phyloP scores from a whole-genome alignment of 1,140 invertebrate genomes.

The Hydropsyche tenuis region DNA sequence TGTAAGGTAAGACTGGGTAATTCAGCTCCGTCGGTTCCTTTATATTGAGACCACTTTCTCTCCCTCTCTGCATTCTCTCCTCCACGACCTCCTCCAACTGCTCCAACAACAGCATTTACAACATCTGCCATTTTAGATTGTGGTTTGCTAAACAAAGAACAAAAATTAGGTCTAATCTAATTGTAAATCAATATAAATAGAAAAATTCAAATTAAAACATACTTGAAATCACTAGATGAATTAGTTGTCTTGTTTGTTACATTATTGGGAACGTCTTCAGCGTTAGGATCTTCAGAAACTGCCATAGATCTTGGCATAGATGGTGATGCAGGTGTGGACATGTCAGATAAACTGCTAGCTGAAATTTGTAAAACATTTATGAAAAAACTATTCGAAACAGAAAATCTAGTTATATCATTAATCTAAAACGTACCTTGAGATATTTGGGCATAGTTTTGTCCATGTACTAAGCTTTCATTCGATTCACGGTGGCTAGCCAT shows the following conservation, averaged over 20 bases:
- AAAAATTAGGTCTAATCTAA: background rate
- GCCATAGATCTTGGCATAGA: slow-evolving; percentile 57
- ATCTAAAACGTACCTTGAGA: slow-evolving; percentile 64
- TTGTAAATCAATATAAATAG: background rate
- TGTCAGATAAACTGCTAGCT: slow-evolving; percentile 73
- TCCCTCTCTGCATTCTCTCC: slow-evolving; percentile 28
- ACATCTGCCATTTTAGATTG: slow-evolving; percentile 47
- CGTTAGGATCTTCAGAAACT: slow-evolving; percentile 62
- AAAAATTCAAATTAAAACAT: slow-evolving; percentile 24
- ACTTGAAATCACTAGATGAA: slow-evolving; percentile 32
- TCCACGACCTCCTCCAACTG: slow-evolving; percentile 39
- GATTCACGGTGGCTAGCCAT: slow-evolving; percentile 44
- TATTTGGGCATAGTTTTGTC: slow-evolving; percentile 66
- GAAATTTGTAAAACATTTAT: slow-evolving; percentile 29
- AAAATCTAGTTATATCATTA: slow-evolving; percentile 6
- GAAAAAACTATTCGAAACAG: slow-evolving; percentile 13
- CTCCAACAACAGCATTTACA: slow-evolving; percentile 43
- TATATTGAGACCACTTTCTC: slow-evolving; percentile 53
- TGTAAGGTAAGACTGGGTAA: slow-evolving; percentile 63
- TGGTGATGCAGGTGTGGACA: slow-evolving; percentile 66
- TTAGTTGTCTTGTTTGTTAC: slow-evolving; percentile 54
- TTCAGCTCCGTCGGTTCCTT: slow-evolving; percentile 62
- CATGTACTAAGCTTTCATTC: slow-evolving; percentile 44
- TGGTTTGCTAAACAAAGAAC: slow-evolving; percentile 30
- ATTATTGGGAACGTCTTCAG: slow-evolving; percentile 50